These are phyloP conservation scores for Dexiosoma caninum DNA, from an alignment of 2,888 invertebrate genomes.

Conservation along the genomic window DNA sequence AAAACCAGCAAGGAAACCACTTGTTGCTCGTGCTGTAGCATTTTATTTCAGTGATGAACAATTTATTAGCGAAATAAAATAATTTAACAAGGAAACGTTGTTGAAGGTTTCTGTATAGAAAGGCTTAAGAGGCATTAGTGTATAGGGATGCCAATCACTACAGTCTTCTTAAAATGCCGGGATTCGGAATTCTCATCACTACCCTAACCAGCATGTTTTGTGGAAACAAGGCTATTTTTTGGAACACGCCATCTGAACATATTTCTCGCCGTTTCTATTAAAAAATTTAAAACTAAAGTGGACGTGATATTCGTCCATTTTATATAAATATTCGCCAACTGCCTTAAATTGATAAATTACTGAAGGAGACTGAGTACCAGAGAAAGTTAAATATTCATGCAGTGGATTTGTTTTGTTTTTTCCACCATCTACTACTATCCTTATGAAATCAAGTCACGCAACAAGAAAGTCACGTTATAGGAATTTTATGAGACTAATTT, in stretches of 20 bases:
- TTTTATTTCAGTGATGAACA: conserved; percentile 26
- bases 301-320: too few species aligned
- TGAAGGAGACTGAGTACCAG: neutral
- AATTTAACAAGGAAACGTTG: conserved; percentile 11
- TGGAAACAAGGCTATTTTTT: too few species aligned
- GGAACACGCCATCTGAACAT: too few species aligned
- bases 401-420: neutral
- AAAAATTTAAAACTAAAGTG: too few species aligned
- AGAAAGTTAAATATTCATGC: conserved; percentile 37
- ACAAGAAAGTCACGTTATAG: conserved; percentile 56
- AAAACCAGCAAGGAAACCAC: conserved; percentile 16
- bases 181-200: too few species aligned
- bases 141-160: too few species aligned
- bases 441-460: conserved; percentile 56
- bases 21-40: conserved; percentile 27
- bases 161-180: too few species aligned
- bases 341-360: conserved; percentile 5
- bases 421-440: too few species aligned
- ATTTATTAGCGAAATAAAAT: conserved; percentile 42
- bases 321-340: too few species aligned
- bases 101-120: neutral
- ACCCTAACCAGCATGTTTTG: too few species aligned
- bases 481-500: conserved; percentile 60
- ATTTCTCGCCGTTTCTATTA: too few species aligned
- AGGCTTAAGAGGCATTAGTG: too few species aligned